Evolutionary conservation across 2,888 invertebrate genomes (phyloP).

Genomic region (Elmis aenea): DNA sequence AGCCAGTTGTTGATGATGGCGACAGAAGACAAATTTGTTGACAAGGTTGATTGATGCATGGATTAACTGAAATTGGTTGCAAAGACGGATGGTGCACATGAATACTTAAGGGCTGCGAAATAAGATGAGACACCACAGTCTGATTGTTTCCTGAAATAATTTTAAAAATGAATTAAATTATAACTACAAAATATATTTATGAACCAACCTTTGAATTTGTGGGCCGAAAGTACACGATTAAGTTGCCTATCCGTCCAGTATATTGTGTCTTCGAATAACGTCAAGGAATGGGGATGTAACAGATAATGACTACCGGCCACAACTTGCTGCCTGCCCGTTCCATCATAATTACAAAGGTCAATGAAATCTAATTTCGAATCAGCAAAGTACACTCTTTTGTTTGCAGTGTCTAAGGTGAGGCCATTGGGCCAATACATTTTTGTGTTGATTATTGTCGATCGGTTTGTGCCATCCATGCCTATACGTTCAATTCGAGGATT

Average conservation of each 20-base stretch:
- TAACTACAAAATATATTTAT: not conserved
- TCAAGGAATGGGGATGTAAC: slow-evolving; percentile 90
- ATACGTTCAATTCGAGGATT: slow-evolving; percentile 93
- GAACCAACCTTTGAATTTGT: slow-evolving; percentile 67
- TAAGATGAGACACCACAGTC: slow-evolving; percentile 88
- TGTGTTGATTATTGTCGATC: slow-evolving; percentile 80
- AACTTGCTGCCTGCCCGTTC: slow-evolving; percentile 83
- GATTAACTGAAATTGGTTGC: slow-evolving; percentile 75
- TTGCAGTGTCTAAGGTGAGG: slow-evolving; percentile 91
- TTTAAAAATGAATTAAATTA: slow-evolving; percentile 1
- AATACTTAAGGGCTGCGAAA: slow-evolving; percentile 91
- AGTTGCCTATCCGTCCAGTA: slow-evolving; percentile 96
- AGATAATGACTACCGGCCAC: slow-evolving; percentile 85
- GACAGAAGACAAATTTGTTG: slow-evolving; percentile 90
- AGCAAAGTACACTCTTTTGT: slow-evolving; percentile 90
- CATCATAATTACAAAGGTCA: slow-evolving; percentile 96
- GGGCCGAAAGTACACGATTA: slow-evolving; percentile 83
- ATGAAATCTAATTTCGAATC: slow-evolving; percentile 97
- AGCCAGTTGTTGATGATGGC: slow-evolving; percentile 64
- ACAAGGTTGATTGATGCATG: slow-evolving; percentile 72
- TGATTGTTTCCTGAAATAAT: slow-evolving; percentile 68
- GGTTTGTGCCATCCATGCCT: slow-evolving; percentile 90
- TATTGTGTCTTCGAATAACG: slow-evolving; percentile 91
- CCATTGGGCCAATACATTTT: slow-evolving; percentile 99
- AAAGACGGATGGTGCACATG: slow-evolving; percentile 93